Conservation (phyloP, 2,888 invertebrate genomes). For the Odontocerum albicorne region DNA sequence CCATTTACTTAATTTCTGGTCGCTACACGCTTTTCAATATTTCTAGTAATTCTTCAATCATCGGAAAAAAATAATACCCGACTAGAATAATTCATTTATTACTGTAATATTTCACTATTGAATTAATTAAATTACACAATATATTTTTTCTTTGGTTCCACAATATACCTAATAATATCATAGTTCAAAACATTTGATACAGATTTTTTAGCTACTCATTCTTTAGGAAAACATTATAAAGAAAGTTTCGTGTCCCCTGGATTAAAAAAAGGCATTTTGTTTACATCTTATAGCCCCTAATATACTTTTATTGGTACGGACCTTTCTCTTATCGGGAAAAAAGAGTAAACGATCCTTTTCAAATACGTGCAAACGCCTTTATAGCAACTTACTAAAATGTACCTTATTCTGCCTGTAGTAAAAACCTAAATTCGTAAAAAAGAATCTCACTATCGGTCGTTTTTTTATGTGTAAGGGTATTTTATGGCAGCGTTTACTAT, state of each 20-base stretch:
- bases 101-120: no score
- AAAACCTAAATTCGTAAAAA: not conserved
- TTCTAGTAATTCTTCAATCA: no score
- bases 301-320: conserved; percentile 17
- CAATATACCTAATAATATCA: no score
- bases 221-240: no score
- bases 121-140: no score
- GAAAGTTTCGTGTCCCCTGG: conserved; percentile 10
- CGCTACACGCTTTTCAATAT: no score
- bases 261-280: conserved; percentile 11
- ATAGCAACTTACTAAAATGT: conserved; percentile 1
- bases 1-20: no score
- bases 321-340: conserved; percentile 19
- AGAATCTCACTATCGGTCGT: not conserved
- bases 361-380: not conserved
- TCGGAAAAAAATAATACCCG: no score
- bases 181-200: no score
- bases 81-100: no score
- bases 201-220: no score
- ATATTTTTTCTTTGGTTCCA: no score
- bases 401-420: not conserved
- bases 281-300: conserved; percentile 13
- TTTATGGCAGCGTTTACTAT: conserved; percentile 28
- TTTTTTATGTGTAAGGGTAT: conserved; percentile 7
- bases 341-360: not conserved